phyloP scores from a whole-genome alignment of 2,888 invertebrate species.

The Amphiduros pacificus region DNA sequence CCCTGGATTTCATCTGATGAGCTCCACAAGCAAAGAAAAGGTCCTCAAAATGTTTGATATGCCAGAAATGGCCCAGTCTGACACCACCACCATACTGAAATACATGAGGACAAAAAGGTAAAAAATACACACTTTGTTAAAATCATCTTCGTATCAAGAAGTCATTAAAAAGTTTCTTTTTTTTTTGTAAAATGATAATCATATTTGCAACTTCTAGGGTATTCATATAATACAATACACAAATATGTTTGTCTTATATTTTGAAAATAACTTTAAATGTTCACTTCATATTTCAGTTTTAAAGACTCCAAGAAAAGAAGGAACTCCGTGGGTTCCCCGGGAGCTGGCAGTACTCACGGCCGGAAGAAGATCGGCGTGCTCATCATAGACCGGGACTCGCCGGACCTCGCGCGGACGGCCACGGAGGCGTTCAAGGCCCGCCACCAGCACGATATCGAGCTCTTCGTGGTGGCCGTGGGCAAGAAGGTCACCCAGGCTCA shows the following conservation, averaged over 20 bases:
- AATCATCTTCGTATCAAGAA: too few species aligned
- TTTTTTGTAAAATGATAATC: too few species aligned
- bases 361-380: conserved; percentile 40
- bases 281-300: too few species aligned
- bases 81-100: conserved; percentile 2
- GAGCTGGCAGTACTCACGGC: conserved; percentile 20
- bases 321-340: conserved; percentile 14
- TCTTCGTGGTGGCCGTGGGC: conserved; percentile 43
- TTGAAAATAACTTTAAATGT: too few species aligned
- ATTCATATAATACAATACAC: too few species aligned
- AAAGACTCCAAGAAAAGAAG: too few species aligned
- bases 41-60: neutral
- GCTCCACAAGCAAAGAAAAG: conserved; percentile 20
- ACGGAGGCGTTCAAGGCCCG: conserved; percentile 10
- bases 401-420: neutral
- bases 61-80: neutral
- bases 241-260: too few species aligned
- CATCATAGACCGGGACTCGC: conserved; percentile 33
- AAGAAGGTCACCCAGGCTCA: conserved; percentile 31
- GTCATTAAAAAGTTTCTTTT: too few species aligned
- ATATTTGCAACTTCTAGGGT: too few species aligned
- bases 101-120: conserved; percentile 14
- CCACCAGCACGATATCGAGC: conserved; percentile 27
- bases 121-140: too few species aligned
- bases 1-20: conserved; percentile 33